Evolutionary conservation across 2,113 vertebrate species (phyloP).

Genomic region (Lepisosteus osseus): DNA sequence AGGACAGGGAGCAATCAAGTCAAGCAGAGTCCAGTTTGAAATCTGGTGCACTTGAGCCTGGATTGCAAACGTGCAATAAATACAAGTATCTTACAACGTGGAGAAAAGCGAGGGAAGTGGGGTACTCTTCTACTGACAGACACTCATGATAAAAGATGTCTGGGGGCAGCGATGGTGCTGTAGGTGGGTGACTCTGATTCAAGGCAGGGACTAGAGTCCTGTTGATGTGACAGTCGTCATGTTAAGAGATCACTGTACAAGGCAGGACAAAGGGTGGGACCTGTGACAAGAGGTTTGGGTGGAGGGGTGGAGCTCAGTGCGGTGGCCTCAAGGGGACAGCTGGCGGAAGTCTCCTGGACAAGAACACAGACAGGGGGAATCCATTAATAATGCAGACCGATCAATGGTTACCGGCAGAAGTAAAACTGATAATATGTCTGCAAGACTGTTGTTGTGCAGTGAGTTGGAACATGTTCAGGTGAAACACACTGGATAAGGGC

Average conservation of each 20-base stretch:
- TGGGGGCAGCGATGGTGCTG: neutral
- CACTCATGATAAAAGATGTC: too few relatives aligned
- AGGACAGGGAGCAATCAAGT: too few relatives aligned
- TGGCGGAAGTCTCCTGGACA: slow-evolving; percentile 61
- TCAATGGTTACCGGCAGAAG: too few relatives aligned
- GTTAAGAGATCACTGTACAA: slow-evolving; percentile 34
- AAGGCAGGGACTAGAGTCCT: slow-evolving; percentile 30
- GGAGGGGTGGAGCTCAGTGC: slow-evolving; percentile 19
- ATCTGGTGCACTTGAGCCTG: too few relatives aligned
- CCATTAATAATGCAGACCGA: too few relatives aligned
- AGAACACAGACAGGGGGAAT: slow-evolving; percentile 14
- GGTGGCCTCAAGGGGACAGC: slow-evolving; percentile 48
- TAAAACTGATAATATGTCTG: too few relatives aligned
- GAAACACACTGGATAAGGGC: too few relatives aligned
- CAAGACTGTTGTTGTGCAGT: too few relatives aligned
- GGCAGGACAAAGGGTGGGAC: slow-evolving; percentile 36
- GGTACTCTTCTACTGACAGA: neutral
- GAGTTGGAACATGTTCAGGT: too few relatives aligned
- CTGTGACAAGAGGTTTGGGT: neutral
- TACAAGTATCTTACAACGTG: too few relatives aligned
- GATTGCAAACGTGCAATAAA: too few relatives aligned
- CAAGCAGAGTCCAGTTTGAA: neutral
- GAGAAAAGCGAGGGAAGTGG: neutral
- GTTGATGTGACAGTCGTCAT: slow-evolving; percentile 33
- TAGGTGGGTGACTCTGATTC: slow-evolving; percentile 20